Percentiles rank a stretch among this genome's conserved stretches.
phyloP scores from a whole-genome alignment of 2,113 vertebrate species.

The Phasianus colchicus region DNA sequence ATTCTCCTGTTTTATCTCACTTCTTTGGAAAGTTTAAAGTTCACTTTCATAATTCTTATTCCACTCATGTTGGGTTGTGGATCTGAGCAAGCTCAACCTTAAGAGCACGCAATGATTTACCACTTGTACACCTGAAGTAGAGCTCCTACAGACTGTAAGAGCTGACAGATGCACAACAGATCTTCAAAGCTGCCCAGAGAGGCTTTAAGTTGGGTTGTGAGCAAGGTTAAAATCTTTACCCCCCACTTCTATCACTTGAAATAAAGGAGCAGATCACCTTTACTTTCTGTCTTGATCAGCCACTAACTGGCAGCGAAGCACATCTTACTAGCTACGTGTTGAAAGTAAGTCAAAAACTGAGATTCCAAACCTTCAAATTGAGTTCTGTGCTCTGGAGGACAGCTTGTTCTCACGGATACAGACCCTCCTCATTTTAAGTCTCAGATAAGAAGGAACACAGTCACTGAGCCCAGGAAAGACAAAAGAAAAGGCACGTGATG shows the following conservation, averaged over 20 bases:
- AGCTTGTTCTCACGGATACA: not conserved
- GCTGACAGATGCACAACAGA: not conserved
- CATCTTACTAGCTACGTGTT: not conserved
- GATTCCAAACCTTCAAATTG: not conserved
- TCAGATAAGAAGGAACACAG: not conserved
- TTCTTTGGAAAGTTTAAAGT: slow-evolving; percentile 42
- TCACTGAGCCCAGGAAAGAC: not conserved
- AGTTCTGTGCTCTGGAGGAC: not conserved
- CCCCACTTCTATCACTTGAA: not conserved
- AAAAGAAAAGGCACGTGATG: rapidly evolving
- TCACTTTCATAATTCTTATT: slow-evolving; percentile 34
- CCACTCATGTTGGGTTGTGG: not conserved
- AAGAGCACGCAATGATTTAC: slow-evolving; percentile 7
- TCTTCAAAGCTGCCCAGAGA: not conserved
- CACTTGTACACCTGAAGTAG: not conserved
- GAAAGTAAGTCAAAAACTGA: not conserved
- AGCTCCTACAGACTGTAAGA: not conserved
- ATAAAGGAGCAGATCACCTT: not conserved
- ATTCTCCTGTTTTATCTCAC: slow-evolving; percentile 14
- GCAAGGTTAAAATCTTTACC: not conserved
- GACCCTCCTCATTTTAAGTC: not conserved
- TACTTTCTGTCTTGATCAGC: not conserved
- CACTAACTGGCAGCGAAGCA: not conserved
- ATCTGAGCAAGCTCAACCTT: not conserved
- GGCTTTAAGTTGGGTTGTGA: not conserved